These are phyloP conservation scores for Strigops habroptila DNA, from an alignment of 2,113 vertebrate genomes.

Conservation along the genomic window DNA sequence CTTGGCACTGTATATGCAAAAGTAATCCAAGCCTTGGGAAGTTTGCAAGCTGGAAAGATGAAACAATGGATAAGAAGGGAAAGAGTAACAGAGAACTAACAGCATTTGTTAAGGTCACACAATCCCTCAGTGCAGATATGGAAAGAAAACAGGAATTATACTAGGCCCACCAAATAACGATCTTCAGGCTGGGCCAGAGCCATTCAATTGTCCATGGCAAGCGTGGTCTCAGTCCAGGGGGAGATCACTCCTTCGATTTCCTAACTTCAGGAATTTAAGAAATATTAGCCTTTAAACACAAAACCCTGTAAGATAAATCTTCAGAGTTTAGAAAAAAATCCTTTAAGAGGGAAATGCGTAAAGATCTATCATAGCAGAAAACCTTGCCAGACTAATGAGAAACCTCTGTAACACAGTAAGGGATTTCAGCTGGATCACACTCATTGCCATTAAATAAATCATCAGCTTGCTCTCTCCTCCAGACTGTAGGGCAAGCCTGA, in stretches of 20 bases:
- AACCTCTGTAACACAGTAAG: not conserved
- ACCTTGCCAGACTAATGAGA: constrained; percentile 16
- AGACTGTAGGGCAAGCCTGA: not conserved
- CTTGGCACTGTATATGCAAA: not conserved
- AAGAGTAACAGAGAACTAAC: not conserved
- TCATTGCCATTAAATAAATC: constrained; percentile 13
- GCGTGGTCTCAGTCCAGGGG: not conserved
- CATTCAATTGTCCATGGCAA: not conserved
- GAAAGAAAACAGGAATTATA: not conserved
- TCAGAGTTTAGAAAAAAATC: not conserved
- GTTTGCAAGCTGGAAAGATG: not conserved
- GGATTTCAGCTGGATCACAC: constrained; percentile 21
- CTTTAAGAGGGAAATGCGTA: not conserved
- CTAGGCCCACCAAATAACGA: not conserved
- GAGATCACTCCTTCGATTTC: not conserved
- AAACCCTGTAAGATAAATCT: not conserved
- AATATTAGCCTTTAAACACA: not conserved
- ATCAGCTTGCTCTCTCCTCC: not conserved
- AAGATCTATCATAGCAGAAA: not conserved
- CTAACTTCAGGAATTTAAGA: not conserved
- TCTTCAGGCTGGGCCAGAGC: not conserved
- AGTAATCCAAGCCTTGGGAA: not conserved
- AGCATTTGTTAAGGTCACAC: not conserved
- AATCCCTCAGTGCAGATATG: not conserved
- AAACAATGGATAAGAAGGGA: not conserved